These are phyloP conservation scores for Orgyia antiqua DNA, from an alignment of 2,888 invertebrate genomes.

Conservation along the genomic window DNA sequence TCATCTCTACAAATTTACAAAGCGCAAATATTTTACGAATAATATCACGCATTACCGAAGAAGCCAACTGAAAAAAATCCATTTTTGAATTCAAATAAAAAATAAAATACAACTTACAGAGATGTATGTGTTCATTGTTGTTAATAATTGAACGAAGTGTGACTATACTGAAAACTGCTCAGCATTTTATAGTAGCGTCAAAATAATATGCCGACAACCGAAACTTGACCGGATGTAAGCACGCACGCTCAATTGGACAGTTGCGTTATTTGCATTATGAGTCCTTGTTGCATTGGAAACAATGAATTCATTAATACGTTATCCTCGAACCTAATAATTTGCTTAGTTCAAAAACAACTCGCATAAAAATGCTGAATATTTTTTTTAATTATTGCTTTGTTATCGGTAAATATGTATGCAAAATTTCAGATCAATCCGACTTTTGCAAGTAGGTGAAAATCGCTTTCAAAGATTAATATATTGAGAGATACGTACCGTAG, in stretches of 20 bases:
- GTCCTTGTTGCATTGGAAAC: conserved; percentile 31
- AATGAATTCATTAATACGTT: conserved; percentile 18
- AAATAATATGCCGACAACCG: conserved; percentile 12
- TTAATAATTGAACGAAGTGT: conserved; percentile 56
- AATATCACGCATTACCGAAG: no score
- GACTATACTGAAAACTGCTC: not conserved
- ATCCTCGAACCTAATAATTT: conserved; percentile 7
- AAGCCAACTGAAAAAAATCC: no score
- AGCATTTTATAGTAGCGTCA: conserved; percentile 15
- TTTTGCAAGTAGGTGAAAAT: no score
- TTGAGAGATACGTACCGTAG: no score
- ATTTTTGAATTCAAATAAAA: conserved; percentile 1
- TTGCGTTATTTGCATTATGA: conserved; percentile 29
- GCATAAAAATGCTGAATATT: no score
- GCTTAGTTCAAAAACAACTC: no score
- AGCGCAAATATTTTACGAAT: no score
- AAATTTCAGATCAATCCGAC: no score
- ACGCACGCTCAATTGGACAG: conserved; percentile 12
- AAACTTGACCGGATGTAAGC: conserved; percentile 23
- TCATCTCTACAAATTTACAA: no score
- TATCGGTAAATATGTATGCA: no score
- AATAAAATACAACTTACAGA: conserved; percentile 46
- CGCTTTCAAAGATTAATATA: no score
- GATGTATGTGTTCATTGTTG: conserved; percentile 60
- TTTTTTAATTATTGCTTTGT: no score